A percentile compares a stretch with the other conserved stretches of the same genome.
phyloP scores from a whole-genome alignment of 2,888 invertebrate genomes.

The Orchesella flavescens region DNA sequence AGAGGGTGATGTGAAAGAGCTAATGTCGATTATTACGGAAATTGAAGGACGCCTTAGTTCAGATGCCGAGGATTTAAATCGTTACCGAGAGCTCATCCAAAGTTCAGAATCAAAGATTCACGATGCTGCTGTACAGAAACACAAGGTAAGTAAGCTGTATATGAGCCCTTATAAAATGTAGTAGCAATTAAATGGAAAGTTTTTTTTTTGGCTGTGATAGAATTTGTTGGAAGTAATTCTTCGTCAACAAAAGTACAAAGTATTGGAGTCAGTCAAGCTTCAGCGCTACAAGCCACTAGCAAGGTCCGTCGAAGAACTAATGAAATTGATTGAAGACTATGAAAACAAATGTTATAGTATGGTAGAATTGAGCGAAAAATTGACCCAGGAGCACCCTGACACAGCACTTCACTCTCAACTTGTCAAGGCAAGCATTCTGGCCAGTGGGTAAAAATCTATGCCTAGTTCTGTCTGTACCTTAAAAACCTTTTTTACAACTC shows the following conservation, averaged over 20 bases:
- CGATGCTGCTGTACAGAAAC: slow-evolving; percentile 75
- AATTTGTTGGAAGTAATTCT: slow-evolving; percentile 80
- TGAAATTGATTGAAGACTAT: slow-evolving; percentile 77
- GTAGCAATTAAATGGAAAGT: slow-evolving; percentile 22
- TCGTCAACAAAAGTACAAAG: slow-evolving; percentile 81
- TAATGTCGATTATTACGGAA: slow-evolving; percentile 73
- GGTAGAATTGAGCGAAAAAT: slow-evolving; percentile 68
- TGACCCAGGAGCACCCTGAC: slow-evolving; percentile 68
- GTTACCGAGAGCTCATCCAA: slow-evolving; percentile 73
- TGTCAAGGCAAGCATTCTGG: slow-evolving; percentile 70
- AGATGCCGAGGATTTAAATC: slow-evolving; percentile 73
- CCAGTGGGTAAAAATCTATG: slow-evolving; percentile 30
- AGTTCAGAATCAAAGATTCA: slow-evolving; percentile 74
- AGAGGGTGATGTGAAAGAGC: slow-evolving; percentile 73
- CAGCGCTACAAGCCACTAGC: slow-evolving; percentile 74
- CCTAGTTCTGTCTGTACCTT: background rate
- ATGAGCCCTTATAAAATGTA: slow-evolving; percentile 33
- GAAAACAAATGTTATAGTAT: slow-evolving; percentile 68
- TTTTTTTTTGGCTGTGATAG: slow-evolving; percentile 73
- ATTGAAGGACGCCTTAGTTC: slow-evolving; percentile 72
- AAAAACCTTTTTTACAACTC: background rate
- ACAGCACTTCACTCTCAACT: slow-evolving; percentile 67
- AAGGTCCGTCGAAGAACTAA: slow-evolving; percentile 76
- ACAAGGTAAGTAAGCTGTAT: slow-evolving; percentile 72
- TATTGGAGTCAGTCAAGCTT: slow-evolving; percentile 76